A percentile compares a stretch with the other conserved stretches of the same genome.
phyloP scores from a whole-genome alignment of 64 coral and sea anemone species.

The Orbicella faveolata region DNA sequence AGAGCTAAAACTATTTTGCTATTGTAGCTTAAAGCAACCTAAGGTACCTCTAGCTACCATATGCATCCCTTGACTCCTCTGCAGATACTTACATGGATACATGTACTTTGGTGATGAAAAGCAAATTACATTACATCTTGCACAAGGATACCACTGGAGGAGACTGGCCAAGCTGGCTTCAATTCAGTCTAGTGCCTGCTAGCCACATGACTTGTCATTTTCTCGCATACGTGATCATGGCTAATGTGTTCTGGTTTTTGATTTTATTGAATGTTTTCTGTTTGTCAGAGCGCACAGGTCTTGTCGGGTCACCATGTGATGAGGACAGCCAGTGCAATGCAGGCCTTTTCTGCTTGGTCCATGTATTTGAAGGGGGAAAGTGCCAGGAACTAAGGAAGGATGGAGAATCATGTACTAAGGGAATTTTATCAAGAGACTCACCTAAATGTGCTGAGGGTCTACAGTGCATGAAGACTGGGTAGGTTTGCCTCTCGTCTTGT shows the following conservation, averaged over 20 bases:
- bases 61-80: too few relatives aligned
- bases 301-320: slow-evolving; percentile 14
- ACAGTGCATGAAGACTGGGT: not conserved
- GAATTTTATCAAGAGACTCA: slow-evolving; percentile 5
- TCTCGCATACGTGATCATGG: not conserved
- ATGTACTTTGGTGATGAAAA: too few relatives aligned
- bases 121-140: too few relatives aligned
- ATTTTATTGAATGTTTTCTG: not conserved
- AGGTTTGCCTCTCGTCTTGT: not conserved
- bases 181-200: too few relatives aligned
- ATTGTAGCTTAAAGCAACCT: not conserved
- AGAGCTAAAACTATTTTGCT: not conserved
- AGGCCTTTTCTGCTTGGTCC: slow-evolving; percentile 16
- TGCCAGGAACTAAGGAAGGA: not conserved
- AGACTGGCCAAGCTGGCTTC: too few relatives aligned
- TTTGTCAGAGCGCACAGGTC: slow-evolving; percentile 3
- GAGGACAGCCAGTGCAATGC: slow-evolving; percentile 30
- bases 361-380: slow-evolving; percentile 21
- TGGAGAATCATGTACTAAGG: slow-evolving; percentile 17
- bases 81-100: too few relatives aligned
- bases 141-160: too few relatives aligned
- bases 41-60: too few relatives aligned
- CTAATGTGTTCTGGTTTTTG: not conserved
- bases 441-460: slow-evolving; percentile 13
- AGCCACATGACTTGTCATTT: not conserved